phyloP scores from a whole-genome alignment of 2,113 vertebrate species.

The Pterocles orientalis region DNA sequence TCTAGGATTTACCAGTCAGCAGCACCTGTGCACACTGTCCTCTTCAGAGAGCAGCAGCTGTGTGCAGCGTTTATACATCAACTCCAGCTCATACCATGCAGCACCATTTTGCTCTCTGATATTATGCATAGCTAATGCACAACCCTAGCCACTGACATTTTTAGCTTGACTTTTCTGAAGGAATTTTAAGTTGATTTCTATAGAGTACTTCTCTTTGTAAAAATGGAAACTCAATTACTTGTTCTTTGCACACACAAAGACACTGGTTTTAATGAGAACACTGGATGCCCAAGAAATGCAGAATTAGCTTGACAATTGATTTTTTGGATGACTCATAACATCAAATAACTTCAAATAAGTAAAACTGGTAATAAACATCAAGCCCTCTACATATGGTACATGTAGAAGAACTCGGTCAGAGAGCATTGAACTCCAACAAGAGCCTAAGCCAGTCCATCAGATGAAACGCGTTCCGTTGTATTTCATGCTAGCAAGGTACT shows the following conservation, averaged over 20 bases:
- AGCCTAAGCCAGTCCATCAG: background rate
- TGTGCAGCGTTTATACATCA: fast-evolving
- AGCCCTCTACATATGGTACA: background rate
- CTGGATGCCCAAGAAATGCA: background rate
- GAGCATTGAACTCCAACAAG: background rate
- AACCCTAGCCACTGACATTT: background rate
- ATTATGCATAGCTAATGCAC: background rate
- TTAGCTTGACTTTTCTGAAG: background rate
- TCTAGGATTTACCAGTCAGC: background rate
- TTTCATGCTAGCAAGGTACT: background rate
- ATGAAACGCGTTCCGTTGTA: background rate
- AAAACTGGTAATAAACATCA: background rate
- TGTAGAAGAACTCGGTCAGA: background rate
- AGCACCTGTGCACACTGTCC: background rate
- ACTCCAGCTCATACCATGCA: background rate
- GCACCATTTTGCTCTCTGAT: background rate
- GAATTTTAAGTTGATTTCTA: background rate
- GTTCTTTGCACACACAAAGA: background rate
- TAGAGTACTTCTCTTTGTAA: background rate
- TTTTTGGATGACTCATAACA: background rate
- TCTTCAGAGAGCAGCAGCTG: background rate
- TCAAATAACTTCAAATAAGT: background rate
- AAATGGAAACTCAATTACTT: background rate
- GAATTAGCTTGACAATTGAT: background rate
- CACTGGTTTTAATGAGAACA: background rate